These are phyloP conservation scores for Xestia ashworthii DNA, from an alignment of 2,888 invertebrate species.

Conservation along the genomic window DNA sequence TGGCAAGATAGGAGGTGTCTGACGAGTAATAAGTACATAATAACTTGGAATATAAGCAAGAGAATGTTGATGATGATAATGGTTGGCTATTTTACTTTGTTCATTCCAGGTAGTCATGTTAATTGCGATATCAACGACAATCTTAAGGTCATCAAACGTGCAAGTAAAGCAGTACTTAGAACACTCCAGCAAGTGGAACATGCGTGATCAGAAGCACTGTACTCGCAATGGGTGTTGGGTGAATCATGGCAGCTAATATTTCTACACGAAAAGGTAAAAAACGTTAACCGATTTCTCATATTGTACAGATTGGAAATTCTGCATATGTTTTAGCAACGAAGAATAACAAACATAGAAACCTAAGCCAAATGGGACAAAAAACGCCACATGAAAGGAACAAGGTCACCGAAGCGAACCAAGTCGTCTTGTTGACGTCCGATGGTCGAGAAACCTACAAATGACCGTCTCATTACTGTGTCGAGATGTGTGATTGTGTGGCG, in stretches of 20 bases:
- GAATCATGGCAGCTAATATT: neutral
- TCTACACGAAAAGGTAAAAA: neutral
- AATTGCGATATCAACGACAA: neutral
- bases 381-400: constrained; percentile 42
- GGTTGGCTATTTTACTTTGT: too few species aligned
- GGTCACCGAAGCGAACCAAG: constrained; percentile 62
- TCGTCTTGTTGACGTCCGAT: constrained; percentile 51
- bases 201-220: neutral
- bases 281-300: neutral
- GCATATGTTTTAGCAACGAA: neutral
- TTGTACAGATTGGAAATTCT: constrained; percentile 1
- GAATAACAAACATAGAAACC: constrained; percentile 51
- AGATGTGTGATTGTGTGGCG: constrained; percentile 33
- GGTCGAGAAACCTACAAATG: constrained; percentile 66
- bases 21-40: too few species aligned
- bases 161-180: neutral
- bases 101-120: neutral
- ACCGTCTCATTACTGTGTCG: constrained; percentile 38
- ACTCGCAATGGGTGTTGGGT: neutral
- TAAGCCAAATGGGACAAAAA: constrained; percentile 38
- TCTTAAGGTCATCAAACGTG: neutral
- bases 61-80: too few species aligned
- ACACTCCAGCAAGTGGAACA: neutral
- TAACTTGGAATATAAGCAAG: too few species aligned
- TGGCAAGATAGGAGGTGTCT: too few species aligned